phyloP scores from a whole-genome alignment of 53 echinoderm and acorn worm species.

The Hippasteria phrygiana region DNA sequence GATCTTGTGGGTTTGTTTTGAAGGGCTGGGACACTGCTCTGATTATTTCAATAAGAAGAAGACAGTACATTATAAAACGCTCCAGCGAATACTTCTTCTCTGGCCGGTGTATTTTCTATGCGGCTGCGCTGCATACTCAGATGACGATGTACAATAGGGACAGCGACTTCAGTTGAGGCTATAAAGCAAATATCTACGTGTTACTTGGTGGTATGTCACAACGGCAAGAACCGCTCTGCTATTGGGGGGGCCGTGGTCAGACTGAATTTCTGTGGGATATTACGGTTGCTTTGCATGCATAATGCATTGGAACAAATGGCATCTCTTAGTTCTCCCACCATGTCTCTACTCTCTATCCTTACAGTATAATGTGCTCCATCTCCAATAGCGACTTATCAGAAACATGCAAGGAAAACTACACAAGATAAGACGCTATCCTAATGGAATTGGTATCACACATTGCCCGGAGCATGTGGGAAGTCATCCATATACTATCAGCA shows the following conservation, averaged over 20 bases:
- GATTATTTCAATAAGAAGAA: neutral
- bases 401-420: neutral
- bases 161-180: neutral
- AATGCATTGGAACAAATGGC: neutral
- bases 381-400: neutral
- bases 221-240: too few relatives aligned
- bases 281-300: neutral
- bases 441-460: neutral
- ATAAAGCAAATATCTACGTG: neutral
- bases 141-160: constrained; percentile 16
- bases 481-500: neutral
- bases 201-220: neutral
- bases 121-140: constrained; percentile 1
- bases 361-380: too few relatives aligned
- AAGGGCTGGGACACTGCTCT: neutral
- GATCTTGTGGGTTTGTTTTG: neutral
- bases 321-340: neutral
- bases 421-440: neutral
- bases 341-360: neutral
- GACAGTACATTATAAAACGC: neutral
- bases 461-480: neutral
- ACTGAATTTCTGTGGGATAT: neutral
- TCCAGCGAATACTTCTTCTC: neutral
- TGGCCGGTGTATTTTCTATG: neutral
- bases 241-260: too few relatives aligned